Conservation (phyloP, 2,888 invertebrate species). For the Tinea trinotella region DNA sequence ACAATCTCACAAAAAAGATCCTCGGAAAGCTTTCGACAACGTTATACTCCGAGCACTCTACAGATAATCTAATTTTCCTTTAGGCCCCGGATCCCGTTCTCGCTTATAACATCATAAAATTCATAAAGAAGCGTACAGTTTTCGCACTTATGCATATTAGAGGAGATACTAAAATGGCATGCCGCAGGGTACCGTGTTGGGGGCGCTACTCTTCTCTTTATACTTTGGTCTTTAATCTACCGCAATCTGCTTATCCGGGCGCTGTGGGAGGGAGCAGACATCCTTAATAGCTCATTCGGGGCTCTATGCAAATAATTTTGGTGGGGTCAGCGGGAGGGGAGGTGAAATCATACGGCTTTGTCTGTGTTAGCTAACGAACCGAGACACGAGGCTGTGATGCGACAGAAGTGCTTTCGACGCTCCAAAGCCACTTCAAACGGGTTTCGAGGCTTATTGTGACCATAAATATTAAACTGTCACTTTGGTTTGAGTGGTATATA, state of each 20-base stretch:
- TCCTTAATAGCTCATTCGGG: conserved; percentile 73
- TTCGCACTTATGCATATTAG: conserved; percentile 55
- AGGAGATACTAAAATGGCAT: conserved; percentile 31
- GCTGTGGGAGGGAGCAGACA: conserved; percentile 44
- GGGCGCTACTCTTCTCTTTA: conserved; percentile 44
- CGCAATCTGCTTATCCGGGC: conserved; percentile 69
- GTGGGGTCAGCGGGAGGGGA: conserved; percentile 36
- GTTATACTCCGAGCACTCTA: conserved; percentile 56
- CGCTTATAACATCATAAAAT: conserved; percentile 48
- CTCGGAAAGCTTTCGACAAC: conserved; percentile 58
- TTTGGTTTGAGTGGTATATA: conserved; percentile 13
- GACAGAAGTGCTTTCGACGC: conserved; percentile 53
- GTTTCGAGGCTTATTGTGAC: conserved; percentile 51
- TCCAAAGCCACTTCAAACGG: conserved; percentile 43
- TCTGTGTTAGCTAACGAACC: conserved; percentile 66
- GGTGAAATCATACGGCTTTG: conserved; percentile 67
- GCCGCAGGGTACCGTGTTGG: conserved; percentile 38
- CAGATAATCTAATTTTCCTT: conserved; percentile 68
- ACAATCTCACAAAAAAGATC: conserved; percentile 51
- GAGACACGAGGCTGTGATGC: conserved; percentile 60
- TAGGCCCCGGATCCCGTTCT: conserved; percentile 46
- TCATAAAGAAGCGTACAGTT: conserved; percentile 43
- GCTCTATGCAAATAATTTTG: conserved; percentile 70
- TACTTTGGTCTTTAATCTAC: conserved; percentile 70
- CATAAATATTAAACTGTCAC: conserved; percentile 63